Evolutionary conservation across 2,888 invertebrate genomes (phyloP).

Genomic region (Stenotaenia linearis): DNA sequence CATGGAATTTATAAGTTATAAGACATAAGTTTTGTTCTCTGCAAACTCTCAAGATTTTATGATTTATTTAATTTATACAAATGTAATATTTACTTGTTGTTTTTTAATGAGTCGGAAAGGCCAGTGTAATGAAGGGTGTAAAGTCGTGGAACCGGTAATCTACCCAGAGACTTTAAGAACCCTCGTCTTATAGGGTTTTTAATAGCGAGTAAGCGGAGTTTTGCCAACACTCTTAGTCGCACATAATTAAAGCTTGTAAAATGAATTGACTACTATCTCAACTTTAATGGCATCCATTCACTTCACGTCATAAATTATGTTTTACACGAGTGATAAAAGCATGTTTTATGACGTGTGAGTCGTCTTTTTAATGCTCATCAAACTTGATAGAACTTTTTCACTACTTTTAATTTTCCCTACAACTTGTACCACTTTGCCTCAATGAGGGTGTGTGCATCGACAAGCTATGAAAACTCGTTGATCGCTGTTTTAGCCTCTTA

Average conservation of each 20-base stretch:
- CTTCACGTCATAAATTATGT: constrained; percentile 12
- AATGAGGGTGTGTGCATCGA: background rate
- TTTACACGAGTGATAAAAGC: constrained; percentile 20
- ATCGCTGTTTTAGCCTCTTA: too few species aligned
- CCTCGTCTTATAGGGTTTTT: background rate
- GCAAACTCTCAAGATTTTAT: too few species aligned
- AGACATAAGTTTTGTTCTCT: too few species aligned
- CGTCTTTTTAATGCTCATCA: constrained; percentile 20
- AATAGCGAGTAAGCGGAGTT: constrained; percentile 1
- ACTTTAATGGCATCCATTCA: constrained; percentile 5
- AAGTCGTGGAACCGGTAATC: background rate
- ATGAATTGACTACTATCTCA: constrained; percentile 22
- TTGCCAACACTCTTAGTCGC: background rate
- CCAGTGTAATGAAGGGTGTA: background rate
- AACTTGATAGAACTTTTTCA: background rate
- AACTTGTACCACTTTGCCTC: background rate
- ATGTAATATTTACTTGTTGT: background rate
- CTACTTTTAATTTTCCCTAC: constrained; percentile 1
- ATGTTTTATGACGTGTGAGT: constrained; percentile 24
- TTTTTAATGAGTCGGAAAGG: background rate
- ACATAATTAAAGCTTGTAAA: constrained; percentile 14
- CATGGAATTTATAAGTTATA: too few species aligned
- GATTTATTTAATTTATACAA: background rate
- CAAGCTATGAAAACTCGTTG: background rate
- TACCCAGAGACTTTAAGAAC: background rate